These are phyloP conservation scores for Macaria notata DNA, from an alignment of 2,888 invertebrate species.

Conservation along the genomic window DNA sequence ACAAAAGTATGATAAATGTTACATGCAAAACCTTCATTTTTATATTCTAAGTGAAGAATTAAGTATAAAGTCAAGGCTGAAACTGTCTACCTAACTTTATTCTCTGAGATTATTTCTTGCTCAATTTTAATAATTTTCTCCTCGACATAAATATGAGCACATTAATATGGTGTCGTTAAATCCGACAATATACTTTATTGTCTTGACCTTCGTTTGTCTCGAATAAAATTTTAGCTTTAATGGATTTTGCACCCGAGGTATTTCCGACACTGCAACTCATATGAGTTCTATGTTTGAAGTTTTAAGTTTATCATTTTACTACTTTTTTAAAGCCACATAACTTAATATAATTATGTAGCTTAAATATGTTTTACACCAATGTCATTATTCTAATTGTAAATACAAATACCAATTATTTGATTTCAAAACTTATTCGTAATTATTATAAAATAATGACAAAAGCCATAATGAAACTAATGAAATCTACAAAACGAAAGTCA, in stretches of 20 bases:
- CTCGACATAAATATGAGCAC: conserved; percentile 22
- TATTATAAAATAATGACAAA: too few relatives aligned
- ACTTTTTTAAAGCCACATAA: too few relatives aligned
- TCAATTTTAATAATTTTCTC: conserved; percentile 25
- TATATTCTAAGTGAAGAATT: conserved; percentile 6
- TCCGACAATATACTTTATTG: conserved; percentile 24
- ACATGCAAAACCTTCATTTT: background rate
- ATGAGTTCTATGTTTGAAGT: too few relatives aligned
- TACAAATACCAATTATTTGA: too few relatives aligned
- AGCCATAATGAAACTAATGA: too few relatives aligned
- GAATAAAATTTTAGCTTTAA: conserved; percentile 9
- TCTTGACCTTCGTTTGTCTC: conserved; percentile 16
- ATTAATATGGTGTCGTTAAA: conserved; percentile 24
- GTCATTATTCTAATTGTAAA: too few relatives aligned
- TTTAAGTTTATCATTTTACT: too few relatives aligned
- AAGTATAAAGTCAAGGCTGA: conserved; percentile 17
- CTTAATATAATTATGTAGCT: background rate
- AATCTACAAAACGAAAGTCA: background rate
- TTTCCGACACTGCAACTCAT: background rate
- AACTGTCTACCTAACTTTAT: conserved; percentile 9
- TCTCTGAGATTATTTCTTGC: conserved; percentile 17
- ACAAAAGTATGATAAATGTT: background rate
- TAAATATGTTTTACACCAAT: background rate
- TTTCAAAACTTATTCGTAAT: too few relatives aligned
- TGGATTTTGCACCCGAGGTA: background rate